A percentile compares a stretch with the other conserved stretches of the same genome.
These are phyloP conservation scores for Thomomys bottae DNA, from an alignment of 2,113 vertebrate species.

Conservation along the genomic window DNA sequence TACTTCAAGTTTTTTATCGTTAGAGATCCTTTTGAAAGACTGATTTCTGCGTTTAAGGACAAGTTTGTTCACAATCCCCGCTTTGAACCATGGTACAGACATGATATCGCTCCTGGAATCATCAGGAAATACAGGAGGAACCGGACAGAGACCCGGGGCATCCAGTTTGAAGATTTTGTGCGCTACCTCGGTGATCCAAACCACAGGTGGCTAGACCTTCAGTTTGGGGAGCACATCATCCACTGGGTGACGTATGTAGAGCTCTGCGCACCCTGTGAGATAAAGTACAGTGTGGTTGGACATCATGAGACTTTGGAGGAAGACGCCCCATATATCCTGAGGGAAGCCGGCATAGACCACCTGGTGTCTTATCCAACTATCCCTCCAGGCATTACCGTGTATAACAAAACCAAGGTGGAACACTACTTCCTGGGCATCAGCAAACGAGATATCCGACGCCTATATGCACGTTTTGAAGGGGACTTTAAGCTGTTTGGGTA, in stretches of 20 bases:
- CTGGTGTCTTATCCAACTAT: constrained; percentile 95
- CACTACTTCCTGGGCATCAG: constrained; percentile 94
- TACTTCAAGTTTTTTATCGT: constrained; percentile 99
- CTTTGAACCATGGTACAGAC: constrained; percentile 98
- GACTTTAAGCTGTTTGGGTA: constrained; percentile 98
- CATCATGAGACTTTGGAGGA: constrained; percentile 97
- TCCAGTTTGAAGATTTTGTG: constrained; percentile 98
- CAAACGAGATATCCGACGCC: constrained; percentile 92
- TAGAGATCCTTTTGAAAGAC: constrained; percentile 97
- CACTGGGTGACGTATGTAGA: constrained; percentile 97
- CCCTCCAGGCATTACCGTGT: constrained; percentile 94
- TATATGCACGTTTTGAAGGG: constrained; percentile 92
- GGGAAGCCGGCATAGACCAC: constrained; percentile 90
- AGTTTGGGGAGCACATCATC: constrained; percentile 97
- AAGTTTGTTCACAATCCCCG: constrained; percentile 98
- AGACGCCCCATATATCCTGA: constrained; percentile 94
- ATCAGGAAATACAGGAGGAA: constrained; percentile 94
- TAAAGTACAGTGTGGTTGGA: constrained; percentile 92
- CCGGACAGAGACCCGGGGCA: constrained; percentile 88
- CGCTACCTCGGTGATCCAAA: constrained; percentile 96
- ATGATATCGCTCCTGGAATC: constrained; percentile 96
- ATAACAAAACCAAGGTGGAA: constrained; percentile 96
- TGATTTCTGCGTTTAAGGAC: constrained; percentile 98
- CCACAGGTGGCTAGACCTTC: constrained; percentile 90
- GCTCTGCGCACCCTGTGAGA: constrained; percentile 96